These are phyloP conservation scores for Varanus salvator DNA, from an alignment of 2,113 vertebrate genomes.

Conservation along the genomic window DNA sequence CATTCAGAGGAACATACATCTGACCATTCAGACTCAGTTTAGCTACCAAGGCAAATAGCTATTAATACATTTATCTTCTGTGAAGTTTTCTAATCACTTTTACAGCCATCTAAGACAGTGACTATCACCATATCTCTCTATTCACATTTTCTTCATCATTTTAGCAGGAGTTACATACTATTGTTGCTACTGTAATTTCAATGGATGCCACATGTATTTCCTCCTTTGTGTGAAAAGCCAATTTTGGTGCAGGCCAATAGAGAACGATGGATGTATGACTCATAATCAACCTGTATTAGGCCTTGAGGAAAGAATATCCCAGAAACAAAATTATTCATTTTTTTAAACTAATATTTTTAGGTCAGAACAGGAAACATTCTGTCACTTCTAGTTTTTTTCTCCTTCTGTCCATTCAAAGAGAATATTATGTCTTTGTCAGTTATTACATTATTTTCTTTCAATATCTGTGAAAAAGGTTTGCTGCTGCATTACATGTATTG, in stretches of 20 bases:
- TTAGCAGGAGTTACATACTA: too few species aligned
- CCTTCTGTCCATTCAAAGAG: background rate
- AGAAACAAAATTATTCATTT: background rate
- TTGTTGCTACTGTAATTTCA: background rate
- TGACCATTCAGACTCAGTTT: background rate
- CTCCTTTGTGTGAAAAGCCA: background rate
- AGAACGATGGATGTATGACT: background rate
- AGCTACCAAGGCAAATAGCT: background rate
- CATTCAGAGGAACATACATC: background rate
- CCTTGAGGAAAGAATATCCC: background rate
- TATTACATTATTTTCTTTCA: background rate
- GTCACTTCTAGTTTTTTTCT: background rate
- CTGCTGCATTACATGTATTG: background rate
- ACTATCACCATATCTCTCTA: background rate
- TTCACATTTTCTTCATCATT: background rate
- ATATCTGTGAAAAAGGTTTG: background rate
- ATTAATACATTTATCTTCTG: background rate
- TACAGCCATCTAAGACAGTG: background rate
- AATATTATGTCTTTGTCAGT: background rate
- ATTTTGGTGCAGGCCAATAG: background rate
- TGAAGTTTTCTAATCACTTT: background rate
- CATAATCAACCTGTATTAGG: background rate
- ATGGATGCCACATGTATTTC: background rate
- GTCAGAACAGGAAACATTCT: background rate
- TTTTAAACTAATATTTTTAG: background rate